Evolutionary conservation across 2,797 vertebrate genomes (phyloP).

Genomic region (Sebastiscus tertius): DNA sequence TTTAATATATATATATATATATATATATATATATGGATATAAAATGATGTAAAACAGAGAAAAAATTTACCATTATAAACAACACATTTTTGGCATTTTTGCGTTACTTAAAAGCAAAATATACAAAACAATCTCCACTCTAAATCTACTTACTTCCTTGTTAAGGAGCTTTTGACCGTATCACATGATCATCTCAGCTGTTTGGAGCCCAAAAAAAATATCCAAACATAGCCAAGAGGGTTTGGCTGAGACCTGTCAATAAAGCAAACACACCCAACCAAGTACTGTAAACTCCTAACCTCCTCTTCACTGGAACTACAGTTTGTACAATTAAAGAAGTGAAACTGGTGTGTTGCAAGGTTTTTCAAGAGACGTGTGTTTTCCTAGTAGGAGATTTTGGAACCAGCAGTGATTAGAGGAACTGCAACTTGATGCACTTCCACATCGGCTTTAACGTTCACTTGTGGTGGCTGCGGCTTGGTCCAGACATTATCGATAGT

Average conservation of each 20-base stretch:
- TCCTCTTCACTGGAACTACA: neutral
- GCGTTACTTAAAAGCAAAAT: no score
- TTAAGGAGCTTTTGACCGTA: no score
- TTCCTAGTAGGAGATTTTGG: neutral
- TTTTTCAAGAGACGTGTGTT: slow-evolving; percentile 2
- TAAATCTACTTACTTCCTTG: no score
- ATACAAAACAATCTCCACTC: no score
- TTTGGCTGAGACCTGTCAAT: neutral
- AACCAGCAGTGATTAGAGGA: slow-evolving; percentile 12
- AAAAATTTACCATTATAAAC: no score
- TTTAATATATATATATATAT: no score
- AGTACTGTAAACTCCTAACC: neutral
- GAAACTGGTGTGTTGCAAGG: slow-evolving; percentile 8
- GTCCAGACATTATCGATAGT: neutral
- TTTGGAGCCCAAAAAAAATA: neutral
- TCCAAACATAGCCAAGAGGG: neutral
- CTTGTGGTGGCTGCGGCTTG: neutral
- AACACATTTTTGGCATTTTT: no score
- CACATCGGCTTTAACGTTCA: neutral
- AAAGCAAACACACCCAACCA: no score
- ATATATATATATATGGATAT: no score
- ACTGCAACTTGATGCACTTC: slow-evolving; percentile 1
- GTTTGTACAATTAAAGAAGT: slow-evolving; percentile 27
- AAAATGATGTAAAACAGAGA: no score
- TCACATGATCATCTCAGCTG: neutral